These are phyloP conservation scores for Parnassius mnemosyne DNA, from an alignment of 2,888 invertebrate genomes.

Conservation along the genomic window DNA sequence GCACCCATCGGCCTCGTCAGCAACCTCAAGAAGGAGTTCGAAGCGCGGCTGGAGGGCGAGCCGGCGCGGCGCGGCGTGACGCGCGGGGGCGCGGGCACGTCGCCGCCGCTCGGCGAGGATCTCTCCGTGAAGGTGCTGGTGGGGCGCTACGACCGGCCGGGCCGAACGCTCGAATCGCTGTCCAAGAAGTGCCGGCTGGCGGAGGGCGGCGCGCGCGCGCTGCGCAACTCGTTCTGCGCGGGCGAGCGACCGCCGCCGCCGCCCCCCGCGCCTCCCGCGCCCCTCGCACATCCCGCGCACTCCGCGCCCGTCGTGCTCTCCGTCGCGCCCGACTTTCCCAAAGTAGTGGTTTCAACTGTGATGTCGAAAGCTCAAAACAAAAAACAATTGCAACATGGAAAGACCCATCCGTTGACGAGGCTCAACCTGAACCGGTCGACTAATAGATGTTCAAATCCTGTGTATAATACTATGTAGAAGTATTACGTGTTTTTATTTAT, in stretches of 20 bases:
- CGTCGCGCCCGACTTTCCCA: constrained; percentile 72
- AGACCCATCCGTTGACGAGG: constrained; percentile 94
- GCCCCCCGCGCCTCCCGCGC: constrained; percentile 37
- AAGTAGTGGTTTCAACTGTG: constrained; percentile 84
- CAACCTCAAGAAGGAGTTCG: constrained; percentile 93
- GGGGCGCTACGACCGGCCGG: constrained; percentile 69
- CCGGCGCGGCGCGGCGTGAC: constrained; percentile 40
- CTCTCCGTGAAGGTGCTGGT: constrained; percentile 87
- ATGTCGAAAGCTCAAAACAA: constrained; percentile 87
- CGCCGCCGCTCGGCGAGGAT: constrained; percentile 69
- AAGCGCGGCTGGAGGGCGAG: constrained; percentile 80
- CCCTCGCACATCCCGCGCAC: constrained; percentile 52
- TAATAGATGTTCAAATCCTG: constrained; percentile 87
- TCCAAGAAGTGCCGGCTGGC: constrained; percentile 36
- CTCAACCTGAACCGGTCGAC: constrained; percentile 89
- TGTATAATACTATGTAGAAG: constrained; percentile 92
- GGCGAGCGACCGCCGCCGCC: constrained; percentile 42
- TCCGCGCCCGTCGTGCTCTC: constrained; percentile 63
- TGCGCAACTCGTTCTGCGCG: constrained; percentile 43
- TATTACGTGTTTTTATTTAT: constrained; percentile 73
- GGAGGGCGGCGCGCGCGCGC: constrained; percentile 38
- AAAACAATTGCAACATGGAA: constrained; percentile 93
- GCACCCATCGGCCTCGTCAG: constrained; percentile 85
- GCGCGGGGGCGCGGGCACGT: constrained; percentile 41
- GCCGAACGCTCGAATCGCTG: constrained; percentile 33